phyloP scores from a whole-genome alignment of 2,113 vertebrate species.

The Rutilus rutilus region DNA sequence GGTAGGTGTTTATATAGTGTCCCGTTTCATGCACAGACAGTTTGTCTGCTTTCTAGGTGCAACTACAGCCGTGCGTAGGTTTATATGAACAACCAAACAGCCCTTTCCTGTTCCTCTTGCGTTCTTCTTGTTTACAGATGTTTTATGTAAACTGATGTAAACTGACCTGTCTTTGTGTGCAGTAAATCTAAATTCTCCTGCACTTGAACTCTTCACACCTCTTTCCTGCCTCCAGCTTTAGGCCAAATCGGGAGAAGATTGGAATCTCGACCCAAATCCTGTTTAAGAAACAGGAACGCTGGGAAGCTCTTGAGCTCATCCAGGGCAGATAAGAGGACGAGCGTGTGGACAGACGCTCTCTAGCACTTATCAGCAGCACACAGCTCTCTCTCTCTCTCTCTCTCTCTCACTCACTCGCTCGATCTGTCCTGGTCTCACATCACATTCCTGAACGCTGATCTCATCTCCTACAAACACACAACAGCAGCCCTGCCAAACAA shows the following conservation, averaged over 20 bases:
- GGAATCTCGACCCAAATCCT: slow-evolving; percentile 11
- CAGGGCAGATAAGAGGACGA: slow-evolving; percentile 35
- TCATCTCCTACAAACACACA: slow-evolving; percentile 29
- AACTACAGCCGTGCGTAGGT: slow-evolving; percentile 24
- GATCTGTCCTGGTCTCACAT: slow-evolving; percentile 11
- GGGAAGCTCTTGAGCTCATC: slow-evolving; percentile 34
- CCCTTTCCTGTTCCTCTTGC: not conserved
- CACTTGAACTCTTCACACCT: slow-evolving; percentile 7
- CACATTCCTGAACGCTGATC: slow-evolving; percentile 29
- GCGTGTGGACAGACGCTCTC: slow-evolving; percentile 40
- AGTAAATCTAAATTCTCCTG: not conserved
- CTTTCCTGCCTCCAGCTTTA: not conserved
- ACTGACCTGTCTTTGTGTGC: not conserved
- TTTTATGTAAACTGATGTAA: not conserved
- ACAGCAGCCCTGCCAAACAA: slow-evolving; percentile 1
- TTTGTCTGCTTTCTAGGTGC: not conserved
- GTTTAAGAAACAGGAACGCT: slow-evolving; percentile 26
- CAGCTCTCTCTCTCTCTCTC: not conserved
- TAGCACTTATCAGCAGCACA: slow-evolving; percentile 44
- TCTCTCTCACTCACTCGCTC: not conserved
- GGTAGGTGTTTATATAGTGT: not conserved
- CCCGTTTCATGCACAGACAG: slow-evolving; percentile 3
- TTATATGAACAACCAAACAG: slow-evolving; percentile 4
- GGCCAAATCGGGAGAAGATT: slow-evolving; percentile 20
- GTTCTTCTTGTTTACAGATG: not conserved